Base-by-base conservation (phyloP, 2,888 invertebrate genomes). In the Aproaerema taeniolella region DNA sequence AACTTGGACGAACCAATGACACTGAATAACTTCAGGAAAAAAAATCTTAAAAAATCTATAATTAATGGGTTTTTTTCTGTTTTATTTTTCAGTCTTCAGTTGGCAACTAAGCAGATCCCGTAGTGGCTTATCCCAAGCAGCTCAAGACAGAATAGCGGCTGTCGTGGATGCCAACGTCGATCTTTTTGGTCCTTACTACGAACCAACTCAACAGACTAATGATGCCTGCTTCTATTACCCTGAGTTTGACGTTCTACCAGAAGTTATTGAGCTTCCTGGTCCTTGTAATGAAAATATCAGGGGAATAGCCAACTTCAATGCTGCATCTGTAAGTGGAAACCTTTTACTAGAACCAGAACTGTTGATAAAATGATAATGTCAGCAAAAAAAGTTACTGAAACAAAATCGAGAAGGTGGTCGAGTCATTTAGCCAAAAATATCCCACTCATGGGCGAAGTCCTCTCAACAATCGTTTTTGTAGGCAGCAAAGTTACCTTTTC, bases 161-260 rank as follows among this genome's bases (percentile, higher is more conserved):
- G 39, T 71, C 1, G 69, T 82, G 2, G 41, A 30, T 2, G 40
- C 42, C 0, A 73, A 70, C 20, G 42, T 43, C 0, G 74, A 79
- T 28, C 64, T 83, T 2, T 72, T 66, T 43, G 61, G 64, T 24
- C 50, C 54, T 1, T 82, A 82, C 51, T 83, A 71, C 43, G 55
- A 61, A 1, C 20, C 40, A 1, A 76, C 74, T 0, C 56, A 58
- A 2, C 82, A 79, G 39, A 65, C 61, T 28, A 47, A 62, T 34
- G 49, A 52, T 2, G 70, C 65, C 0, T 83, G 83, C 43, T 83
- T 83, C 72, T 55, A 77, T 46, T 82, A 81, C 38, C 83, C 83
- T 1, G 64, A 49, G 1, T 77, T 68, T 29, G 62, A 59, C 0
- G 40, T 50, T 8, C 35, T 57, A 0, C 73, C 74, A 5, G 25